phyloP scores from a whole-genome alignment of 30 jellyfish, hydroid and myxozoan genomes.

The Aurelia sp. region DNA sequence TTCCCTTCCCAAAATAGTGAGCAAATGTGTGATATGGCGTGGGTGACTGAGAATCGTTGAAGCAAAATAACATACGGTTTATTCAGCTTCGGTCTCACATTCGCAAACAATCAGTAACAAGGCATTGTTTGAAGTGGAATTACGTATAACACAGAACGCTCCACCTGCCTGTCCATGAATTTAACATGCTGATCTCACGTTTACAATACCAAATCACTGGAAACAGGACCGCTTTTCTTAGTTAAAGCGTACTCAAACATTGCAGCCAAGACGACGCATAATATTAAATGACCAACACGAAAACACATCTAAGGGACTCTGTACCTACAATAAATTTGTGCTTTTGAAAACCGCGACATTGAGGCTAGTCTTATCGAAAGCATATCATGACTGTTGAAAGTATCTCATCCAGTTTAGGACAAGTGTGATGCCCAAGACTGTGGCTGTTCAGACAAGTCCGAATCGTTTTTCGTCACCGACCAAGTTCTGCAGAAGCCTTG shows the following conservation, averaged over 20 bases:
- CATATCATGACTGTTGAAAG: constrained; percentile 19
- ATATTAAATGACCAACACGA: neutral
- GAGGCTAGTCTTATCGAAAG: neutral
- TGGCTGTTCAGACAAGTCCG: constrained; percentile 88
- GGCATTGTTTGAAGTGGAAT: constrained; percentile 41
- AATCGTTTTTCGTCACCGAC: constrained; percentile 36
- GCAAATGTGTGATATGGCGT: constrained; percentile 26
- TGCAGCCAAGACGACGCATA: constrained; percentile 38
- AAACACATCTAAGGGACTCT: constrained; percentile 4
- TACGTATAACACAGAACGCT: constrained; percentile 2
- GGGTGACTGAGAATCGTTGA: constrained; percentile 23
- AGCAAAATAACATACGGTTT: neutral
- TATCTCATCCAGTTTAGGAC: constrained; percentile 33
- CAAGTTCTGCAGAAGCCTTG: constrained; percentile 22
- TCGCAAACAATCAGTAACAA: constrained; percentile 51
- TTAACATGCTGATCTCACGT: constrained; percentile 15
- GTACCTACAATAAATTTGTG: neutral
- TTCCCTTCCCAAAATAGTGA: no score
- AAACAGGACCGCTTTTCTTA: constrained; percentile 8
- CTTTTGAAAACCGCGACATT: neutral
- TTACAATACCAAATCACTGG: constrained; percentile 28
- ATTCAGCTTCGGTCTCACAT: constrained; percentile 16
- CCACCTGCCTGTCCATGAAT: constrained; percentile 41
- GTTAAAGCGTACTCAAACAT: constrained; percentile 11
- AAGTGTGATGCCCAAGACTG: constrained; percentile 69